Evolutionary conservation across 2,888 invertebrate species (phyloP).

Genomic region (Lagria hirta): DNA sequence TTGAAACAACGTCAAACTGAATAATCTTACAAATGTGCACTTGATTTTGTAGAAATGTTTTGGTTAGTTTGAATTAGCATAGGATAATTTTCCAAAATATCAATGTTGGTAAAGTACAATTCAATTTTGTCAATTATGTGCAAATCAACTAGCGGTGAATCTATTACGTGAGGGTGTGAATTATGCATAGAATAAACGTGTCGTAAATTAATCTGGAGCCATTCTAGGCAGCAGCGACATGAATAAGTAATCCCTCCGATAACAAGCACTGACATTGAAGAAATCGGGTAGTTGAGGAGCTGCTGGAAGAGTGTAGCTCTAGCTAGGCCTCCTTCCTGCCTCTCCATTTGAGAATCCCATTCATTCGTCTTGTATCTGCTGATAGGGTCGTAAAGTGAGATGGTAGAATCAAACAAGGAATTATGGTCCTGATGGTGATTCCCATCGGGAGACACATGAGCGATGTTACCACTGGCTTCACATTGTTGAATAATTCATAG

Average conservation of each 20-base stretch:
- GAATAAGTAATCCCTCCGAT: slow-evolving; percentile 25
- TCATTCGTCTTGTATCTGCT: slow-evolving; percentile 29
- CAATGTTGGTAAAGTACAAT: no score
- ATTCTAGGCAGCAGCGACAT: slow-evolving; percentile 14
- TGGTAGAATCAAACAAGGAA: slow-evolving; percentile 31
- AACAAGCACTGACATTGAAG: slow-evolving; percentile 20
- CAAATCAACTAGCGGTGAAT: slow-evolving; percentile 16
- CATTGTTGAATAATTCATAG: slow-evolving; percentile 42
- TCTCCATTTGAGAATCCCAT: slow-evolving; percentile 9
- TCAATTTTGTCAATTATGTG: no score
- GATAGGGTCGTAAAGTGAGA: slow-evolving; percentile 32
- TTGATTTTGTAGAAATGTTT: no score
- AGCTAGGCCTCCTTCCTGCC: no score
- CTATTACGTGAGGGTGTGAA: slow-evolving; percentile 17
- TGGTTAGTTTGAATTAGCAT: no score
- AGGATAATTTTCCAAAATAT: no score
- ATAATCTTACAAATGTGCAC: no score
- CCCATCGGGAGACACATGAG: slow-evolving; percentile 30
- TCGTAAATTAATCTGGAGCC: slow-evolving; percentile 27
- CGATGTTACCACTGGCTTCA: slow-evolving; percentile 28
- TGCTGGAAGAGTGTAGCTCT: slow-evolving; percentile 1
- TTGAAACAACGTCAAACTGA: no score
- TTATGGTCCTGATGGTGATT: slow-evolving; percentile 28
- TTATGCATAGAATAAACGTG: slow-evolving; percentile 21
- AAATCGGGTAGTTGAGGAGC: slow-evolving; percentile 7